These are phyloP conservation scores for Willisornis vidua DNA, from an alignment of 2,113 vertebrate genomes.

Conservation along the genomic window DNA sequence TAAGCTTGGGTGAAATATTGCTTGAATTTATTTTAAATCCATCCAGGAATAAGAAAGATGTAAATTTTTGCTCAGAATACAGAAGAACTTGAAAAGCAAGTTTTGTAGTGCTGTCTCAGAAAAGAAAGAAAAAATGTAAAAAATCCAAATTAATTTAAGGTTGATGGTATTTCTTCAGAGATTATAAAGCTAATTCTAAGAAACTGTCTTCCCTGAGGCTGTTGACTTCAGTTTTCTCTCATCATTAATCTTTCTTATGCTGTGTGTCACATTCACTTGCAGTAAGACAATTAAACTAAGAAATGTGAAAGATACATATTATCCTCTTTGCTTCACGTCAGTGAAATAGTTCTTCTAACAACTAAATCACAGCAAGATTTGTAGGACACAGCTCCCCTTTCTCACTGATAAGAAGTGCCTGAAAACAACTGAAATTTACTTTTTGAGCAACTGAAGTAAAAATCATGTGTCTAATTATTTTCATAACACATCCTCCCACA, in stretches of 20 bases:
- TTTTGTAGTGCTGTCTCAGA: neutral
- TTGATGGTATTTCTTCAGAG: neutral
- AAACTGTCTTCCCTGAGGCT: constrained; percentile 28
- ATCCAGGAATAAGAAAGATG: neutral
- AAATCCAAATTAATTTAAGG: constrained; percentile 21
- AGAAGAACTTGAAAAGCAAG: neutral
- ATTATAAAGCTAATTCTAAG: constrained; percentile 24
- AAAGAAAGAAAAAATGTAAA: constrained; percentile 8
- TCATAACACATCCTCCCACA: neutral
- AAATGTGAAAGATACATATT: constrained; percentile 30
- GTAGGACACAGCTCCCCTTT: neutral
- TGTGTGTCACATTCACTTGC: neutral
- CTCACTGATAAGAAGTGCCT: neutral
- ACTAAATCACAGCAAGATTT: neutral
- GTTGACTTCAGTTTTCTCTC: constrained; percentile 23
- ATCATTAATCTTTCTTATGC: constrained; percentile 36
- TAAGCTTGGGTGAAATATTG: neutral
- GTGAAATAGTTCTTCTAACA: constrained; percentile 8
- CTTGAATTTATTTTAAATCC: neutral
- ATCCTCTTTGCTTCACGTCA: neutral
- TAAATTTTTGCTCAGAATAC: neutral
- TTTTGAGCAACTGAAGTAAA: neutral
- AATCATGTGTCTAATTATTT: neutral
- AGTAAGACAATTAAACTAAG: constrained; percentile 44
- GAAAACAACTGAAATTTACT: neutral